A percentile compares a stretch with the other conserved stretches of the same genome.
phyloP scores from a whole-genome alignment of 2,797 vertebrate genomes.

The Epinephelus coioides region DNA sequence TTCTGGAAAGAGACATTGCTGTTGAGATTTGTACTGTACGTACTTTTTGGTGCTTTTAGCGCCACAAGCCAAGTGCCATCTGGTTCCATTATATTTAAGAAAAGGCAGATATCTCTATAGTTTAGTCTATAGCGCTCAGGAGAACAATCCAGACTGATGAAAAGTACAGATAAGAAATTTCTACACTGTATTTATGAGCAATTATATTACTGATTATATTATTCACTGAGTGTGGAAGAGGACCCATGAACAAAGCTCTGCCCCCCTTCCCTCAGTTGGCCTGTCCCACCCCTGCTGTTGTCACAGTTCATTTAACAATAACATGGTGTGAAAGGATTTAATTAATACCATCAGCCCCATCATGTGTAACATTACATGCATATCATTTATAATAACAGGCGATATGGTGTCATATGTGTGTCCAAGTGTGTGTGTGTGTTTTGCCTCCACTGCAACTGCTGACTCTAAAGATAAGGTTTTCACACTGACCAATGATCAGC shows the following conservation, averaged over 20 bases:
- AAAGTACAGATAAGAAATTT: not conserved
- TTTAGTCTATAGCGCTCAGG: no score
- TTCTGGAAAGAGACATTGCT: no score
- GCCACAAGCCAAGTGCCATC: no score
- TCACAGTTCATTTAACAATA: conserved; percentile 32
- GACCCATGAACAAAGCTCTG: not conserved
- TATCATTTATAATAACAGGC: conserved; percentile 15
- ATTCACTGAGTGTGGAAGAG: not conserved
- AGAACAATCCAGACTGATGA: no score
- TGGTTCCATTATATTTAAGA: no score
- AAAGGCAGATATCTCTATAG: no score
- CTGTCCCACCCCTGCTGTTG: not conserved
- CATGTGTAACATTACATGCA: conserved; percentile 15
- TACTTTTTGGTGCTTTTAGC: no score
- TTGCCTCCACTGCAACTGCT: not conserved
- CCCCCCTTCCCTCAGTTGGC: not conserved
- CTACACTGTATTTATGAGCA: not conserved
- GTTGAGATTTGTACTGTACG: no score
- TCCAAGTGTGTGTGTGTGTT: not conserved
- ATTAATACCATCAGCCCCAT: conserved; percentile 14
- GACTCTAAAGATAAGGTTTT: conserved; percentile 27
- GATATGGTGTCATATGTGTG: not conserved
- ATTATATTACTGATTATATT: not conserved
- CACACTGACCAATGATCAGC: conserved; percentile 17
- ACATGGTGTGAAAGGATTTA: conserved; percentile 27